Conservation (phyloP, 2,113 vertebrate species). For the Nesospiza acunhae region DNA sequence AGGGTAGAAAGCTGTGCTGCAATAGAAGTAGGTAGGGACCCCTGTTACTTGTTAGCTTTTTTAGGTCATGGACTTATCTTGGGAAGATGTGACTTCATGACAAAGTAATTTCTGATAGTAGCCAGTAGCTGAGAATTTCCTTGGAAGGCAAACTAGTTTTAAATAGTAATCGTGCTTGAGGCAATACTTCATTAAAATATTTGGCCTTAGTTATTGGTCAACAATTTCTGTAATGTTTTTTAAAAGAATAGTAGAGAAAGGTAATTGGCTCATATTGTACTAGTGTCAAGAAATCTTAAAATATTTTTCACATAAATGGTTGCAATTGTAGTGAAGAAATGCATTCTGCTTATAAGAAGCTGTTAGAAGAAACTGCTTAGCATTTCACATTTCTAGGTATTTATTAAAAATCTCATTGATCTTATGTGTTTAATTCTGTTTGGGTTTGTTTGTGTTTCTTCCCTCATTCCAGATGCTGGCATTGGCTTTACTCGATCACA, state of each 20-base stretch:
- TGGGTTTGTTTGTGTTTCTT: not conserved
- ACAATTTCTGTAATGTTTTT: not conserved
- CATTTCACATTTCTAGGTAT: not conserved
- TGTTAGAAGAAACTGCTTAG: not conserved
- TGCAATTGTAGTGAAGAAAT: not conserved
- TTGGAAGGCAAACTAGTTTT: not conserved
- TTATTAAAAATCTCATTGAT: not conserved
- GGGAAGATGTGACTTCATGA: not conserved
- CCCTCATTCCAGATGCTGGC: slow-evolving; percentile 87
- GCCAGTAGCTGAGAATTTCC: not conserved
- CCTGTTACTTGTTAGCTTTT: not conserved
- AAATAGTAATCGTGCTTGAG: not conserved
- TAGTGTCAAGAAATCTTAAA: not conserved
- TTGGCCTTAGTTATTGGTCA: not conserved
- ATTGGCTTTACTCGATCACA: slow-evolving; percentile 87
- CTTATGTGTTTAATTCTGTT: not conserved
- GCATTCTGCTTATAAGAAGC: not conserved
- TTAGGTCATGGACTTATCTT: not conserved
- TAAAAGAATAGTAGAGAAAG: not conserved
- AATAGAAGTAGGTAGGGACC: not conserved
- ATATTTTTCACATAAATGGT: not conserved
- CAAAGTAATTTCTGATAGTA: not conserved
- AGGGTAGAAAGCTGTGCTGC: not conserved
- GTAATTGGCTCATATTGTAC: not conserved
- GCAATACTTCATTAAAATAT: not conserved